Percentiles rank a stretch among this genome's conserved stretches.
phyloP scores from a whole-genome alignment of 2,113 vertebrate species.

The Canis aureus region DNA sequence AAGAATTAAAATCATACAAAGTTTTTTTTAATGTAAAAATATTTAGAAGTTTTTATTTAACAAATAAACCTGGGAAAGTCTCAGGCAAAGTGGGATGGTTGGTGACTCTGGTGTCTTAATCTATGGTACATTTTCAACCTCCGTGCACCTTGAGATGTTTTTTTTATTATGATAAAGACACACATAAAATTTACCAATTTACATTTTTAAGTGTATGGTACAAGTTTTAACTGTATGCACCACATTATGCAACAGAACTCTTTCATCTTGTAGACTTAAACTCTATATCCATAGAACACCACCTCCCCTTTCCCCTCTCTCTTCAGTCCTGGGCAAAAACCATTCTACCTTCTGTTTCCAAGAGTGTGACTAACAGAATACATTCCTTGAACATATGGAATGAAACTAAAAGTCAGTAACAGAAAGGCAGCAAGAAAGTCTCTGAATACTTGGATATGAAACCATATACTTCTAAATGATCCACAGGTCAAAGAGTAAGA shows the following conservation, averaged over 20 bases:
- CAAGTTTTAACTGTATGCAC: background rate
- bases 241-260: background rate
- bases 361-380: background rate
- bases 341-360: background rate
- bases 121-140: background rate
- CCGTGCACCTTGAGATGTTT: background rate
- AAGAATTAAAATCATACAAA: background rate
- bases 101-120: background rate
- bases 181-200: background rate
- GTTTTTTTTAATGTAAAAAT: background rate
- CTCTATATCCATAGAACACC: background rate
- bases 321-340: background rate
- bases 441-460: background rate
- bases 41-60: background rate
- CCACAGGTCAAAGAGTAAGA: background rate
- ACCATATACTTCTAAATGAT: background rate
- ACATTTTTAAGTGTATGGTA: background rate
- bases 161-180: background rate
- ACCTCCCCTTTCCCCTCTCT: background rate
- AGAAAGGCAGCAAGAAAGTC: background rate
- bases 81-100: background rate
- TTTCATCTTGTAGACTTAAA: background rate
- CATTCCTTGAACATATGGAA: background rate
- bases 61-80: background rate
- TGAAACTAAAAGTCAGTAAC: conserved; percentile 1